Percentiles rank a stretch among this genome's conserved stretches.
These are phyloP conservation scores for Ceramica pisi DNA, from an alignment of 2,888 invertebrate genomes.

Conservation along the genomic window DNA sequence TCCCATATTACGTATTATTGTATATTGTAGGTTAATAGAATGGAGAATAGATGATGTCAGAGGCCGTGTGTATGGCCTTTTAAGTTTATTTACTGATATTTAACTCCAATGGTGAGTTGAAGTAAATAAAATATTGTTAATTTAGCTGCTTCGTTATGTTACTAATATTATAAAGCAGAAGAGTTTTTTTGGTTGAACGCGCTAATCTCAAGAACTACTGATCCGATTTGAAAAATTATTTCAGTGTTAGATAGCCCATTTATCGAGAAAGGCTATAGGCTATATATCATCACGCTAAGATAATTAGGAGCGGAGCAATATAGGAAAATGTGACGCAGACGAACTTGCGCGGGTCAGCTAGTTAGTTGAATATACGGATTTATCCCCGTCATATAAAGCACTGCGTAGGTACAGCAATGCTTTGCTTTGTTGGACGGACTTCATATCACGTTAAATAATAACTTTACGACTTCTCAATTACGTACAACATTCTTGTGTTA, in stretches of 20 bases:
- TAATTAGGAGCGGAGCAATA: too few relatives aligned
- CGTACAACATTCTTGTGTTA: neutral
- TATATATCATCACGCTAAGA: too few relatives aligned
- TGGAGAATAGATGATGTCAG: constrained; percentile 57
- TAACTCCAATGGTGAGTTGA: constrained; percentile 13
- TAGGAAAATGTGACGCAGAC: too few relatives aligned
- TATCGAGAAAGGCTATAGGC: too few relatives aligned
- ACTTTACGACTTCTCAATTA: constrained; percentile 7
- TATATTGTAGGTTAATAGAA: constrained; percentile 55
- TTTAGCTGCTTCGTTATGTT: neutral
- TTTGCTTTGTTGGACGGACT: neutral
- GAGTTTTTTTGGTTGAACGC: too few relatives aligned
- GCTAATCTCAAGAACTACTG: too few relatives aligned
- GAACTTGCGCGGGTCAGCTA: too few relatives aligned
- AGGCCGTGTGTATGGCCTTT: constrained; percentile 38
- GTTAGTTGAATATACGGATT: neutral
- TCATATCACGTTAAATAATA: constrained; percentile 6
- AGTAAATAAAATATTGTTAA: constrained; percentile 18
- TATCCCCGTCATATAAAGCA: neutral
- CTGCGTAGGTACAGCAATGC: neutral
- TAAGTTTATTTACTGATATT: constrained; percentile 29
- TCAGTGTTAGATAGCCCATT: too few relatives aligned
- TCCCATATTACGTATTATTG: constrained; percentile 40
- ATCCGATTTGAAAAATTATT: too few relatives aligned
- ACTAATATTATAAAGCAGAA: too few relatives aligned